Evolutionary conservation across 92 coral and sea anemone genomes (phyloP).

Genomic region (Zoanthus solanderi): DNA sequence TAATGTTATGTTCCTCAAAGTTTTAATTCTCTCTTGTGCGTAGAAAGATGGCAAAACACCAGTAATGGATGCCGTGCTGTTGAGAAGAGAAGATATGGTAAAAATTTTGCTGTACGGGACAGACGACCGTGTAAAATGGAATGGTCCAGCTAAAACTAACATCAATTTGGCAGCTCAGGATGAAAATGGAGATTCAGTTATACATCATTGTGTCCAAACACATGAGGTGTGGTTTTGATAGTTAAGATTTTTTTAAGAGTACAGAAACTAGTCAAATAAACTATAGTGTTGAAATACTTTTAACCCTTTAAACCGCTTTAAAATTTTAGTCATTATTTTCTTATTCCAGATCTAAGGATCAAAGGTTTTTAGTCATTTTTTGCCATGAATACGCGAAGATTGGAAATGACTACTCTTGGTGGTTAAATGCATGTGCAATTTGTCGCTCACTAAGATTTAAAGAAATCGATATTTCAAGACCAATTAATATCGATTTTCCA

Average conservation of each 20-base stretch:
- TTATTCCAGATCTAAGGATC: no score
- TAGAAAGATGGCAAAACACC: slow-evolving; percentile 82
- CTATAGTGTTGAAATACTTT: no score
- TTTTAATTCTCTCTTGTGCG: background rate
- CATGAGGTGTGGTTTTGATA: slow-evolving; percentile 57
- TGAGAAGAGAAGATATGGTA: slow-evolving; percentile 69
- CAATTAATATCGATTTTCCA: background rate
- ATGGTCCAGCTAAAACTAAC: slow-evolving; percentile 49
- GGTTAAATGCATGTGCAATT: no score
- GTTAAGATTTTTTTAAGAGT: no score
- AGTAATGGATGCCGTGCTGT: slow-evolving; percentile 74
- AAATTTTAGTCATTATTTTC: no score
- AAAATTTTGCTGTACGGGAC: slow-evolving; percentile 78
- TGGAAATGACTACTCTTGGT: no score
- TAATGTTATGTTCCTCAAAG: background rate
- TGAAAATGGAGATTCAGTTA: slow-evolving; percentile 71
- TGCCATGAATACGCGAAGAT: no score
- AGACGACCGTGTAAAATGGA: slow-evolving; percentile 74
- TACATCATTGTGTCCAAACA: slow-evolving; percentile 83
- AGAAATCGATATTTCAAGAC: no score
- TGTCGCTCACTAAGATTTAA: no score
- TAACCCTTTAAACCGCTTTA: no score
- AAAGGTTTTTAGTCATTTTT: no score
- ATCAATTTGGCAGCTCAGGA: slow-evolving; percentile 73
- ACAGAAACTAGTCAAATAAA: no score